Conservation (phyloP, 2,888 invertebrate genomes). For the Campoplex capitator region DNA sequence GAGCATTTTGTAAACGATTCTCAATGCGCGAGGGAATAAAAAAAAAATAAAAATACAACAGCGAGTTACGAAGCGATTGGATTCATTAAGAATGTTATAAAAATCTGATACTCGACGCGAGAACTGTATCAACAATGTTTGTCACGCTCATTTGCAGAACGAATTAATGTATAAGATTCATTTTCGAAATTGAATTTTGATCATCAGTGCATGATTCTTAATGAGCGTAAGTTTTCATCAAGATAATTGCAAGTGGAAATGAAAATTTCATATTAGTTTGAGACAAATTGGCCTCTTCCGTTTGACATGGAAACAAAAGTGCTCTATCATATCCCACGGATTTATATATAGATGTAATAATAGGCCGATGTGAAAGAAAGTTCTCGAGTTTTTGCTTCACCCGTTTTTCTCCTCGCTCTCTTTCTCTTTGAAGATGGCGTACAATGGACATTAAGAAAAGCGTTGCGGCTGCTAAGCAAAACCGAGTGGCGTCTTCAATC, state of each 20-base stretch:
- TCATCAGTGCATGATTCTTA: not conserved
- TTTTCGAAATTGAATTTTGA: not conserved
- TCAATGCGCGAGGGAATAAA: not conserved
- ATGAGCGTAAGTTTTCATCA: not conserved
- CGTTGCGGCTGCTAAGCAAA: slow-evolving; percentile 21
- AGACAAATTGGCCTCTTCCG: not conserved
- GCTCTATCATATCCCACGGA: not conserved
- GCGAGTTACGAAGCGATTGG: no score
- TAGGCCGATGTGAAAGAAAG: not conserved
- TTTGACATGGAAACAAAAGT: not conserved
- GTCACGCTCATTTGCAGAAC: not conserved
- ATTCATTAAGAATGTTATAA: no score
- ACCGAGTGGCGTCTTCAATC: slow-evolving; percentile 34
- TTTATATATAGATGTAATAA: not conserved
- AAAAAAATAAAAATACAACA: no score
- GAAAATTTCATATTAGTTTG: not conserved
- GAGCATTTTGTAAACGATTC: not conserved
- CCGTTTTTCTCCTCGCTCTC: not conserved
- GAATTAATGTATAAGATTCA: not conserved
- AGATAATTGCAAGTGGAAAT: not conserved
- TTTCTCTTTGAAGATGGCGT: slow-evolving; percentile 10
- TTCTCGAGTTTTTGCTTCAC: not conserved
- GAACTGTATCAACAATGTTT: not conserved
- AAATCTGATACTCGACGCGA: no score
- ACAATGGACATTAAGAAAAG: slow-evolving; percentile 10